Evolutionary conservation across 1,140 invertebrate species (phyloP), one percentile per base, ranked within the genome.

Genomic region (Maniola jurtina): DNA sequence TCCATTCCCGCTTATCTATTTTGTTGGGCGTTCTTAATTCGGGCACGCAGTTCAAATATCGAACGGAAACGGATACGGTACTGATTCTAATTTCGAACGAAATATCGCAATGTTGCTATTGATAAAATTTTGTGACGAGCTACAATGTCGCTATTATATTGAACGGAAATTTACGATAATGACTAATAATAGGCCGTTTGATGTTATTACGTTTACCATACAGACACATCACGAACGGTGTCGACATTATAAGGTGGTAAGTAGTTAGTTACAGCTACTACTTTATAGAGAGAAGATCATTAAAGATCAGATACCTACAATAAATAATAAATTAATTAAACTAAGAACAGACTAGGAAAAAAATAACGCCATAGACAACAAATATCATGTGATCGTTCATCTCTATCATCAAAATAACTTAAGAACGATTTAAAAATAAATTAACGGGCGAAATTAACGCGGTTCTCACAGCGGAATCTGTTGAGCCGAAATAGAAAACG

Each of bases 11-110:
- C 71, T 76, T 76, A 75, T 75, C 73, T 73, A 74, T 81, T 84
- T 82, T 77, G 71, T 77, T 81, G 70, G 78, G 75, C 77, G 84
- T 81, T 86, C 84, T 84, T 88, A 88, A 88, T 90, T 89, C 81
- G 74, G 77, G 78, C 75, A 72, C 73, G 68, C 75, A 75, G 79
- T 87, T 89, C 76, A 71, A 89, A 83, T 88, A 88, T 90, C 84
- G 86, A 90, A 90, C 88, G 88, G 88, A 90, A 89, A 76, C 83
- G 86, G 88, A 90, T 84, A 85, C 84, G 70, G 79, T 86, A 87
- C 82, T 88, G 88, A 90, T 90, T 90, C 88, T 86, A 90, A 90
- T 86, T 89, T 86, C 85, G 83, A 88, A 86, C 79, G 74, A 81
- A 88, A 84, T 86, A 88, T 89, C 79, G 80, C 83, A 82, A 82